Conservation (phyloP, 2,797 vertebrate species). For the Ceyx erithaca region DNA sequence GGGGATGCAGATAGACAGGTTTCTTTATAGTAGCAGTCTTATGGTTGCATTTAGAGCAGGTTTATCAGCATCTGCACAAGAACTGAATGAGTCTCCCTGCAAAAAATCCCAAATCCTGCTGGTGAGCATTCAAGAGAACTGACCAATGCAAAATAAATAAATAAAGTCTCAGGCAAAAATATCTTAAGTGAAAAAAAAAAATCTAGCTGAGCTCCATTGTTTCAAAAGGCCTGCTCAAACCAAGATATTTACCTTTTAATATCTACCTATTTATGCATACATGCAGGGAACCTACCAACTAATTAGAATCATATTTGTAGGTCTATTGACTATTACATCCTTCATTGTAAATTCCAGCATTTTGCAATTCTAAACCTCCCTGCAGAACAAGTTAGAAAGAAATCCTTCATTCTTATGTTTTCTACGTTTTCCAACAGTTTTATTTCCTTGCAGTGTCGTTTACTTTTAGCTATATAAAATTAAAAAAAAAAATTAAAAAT, state of each 20-base stretch:
- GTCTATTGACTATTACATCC: not conserved
- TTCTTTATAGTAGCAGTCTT: not conserved
- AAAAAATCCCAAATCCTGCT: not conserved
- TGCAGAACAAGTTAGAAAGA: slow-evolving; percentile 18
- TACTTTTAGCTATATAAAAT: not conserved
- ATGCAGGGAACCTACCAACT: not conserved
- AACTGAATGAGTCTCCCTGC: not conserved
- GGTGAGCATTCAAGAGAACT: not conserved
- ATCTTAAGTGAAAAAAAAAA: not conserved
- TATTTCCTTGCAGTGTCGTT: not conserved
- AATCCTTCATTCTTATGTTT: slow-evolving; percentile 31
- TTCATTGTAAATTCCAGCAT: not conserved
- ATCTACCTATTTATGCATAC: not conserved
- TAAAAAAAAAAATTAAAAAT: not conserved
- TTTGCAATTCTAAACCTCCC: not conserved
- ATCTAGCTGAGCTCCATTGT: not conserved
- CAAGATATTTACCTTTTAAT: slow-evolving; percentile 2
- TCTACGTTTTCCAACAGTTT: not conserved
- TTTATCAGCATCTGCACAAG: not conserved
- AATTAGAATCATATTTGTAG: slow-evolving; percentile 9
- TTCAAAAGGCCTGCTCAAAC: not conserved
- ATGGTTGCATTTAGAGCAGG: not conserved
- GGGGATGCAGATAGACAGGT: not conserved
- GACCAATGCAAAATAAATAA: slow-evolving; percentile 55
- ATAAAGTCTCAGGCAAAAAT: slow-evolving; percentile 50